Conservation (phyloP, 2,113 vertebrate genomes). For the Solea solea region DNA sequence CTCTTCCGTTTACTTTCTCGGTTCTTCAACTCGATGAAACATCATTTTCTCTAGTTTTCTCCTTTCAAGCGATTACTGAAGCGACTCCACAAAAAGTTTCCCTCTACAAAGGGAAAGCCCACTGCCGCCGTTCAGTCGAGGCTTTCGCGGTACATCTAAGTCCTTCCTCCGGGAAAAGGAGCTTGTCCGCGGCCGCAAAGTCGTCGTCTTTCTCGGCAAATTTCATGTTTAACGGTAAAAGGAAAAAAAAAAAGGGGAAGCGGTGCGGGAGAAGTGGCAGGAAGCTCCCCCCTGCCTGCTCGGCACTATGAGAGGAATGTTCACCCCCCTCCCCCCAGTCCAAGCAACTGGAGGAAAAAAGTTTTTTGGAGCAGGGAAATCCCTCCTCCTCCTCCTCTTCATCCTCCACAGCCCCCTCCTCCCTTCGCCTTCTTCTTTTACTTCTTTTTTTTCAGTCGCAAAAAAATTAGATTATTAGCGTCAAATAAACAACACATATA, state of each 20-base stretch:
- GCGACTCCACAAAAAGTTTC: neutral
- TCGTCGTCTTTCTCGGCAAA: neutral
- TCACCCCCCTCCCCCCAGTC: slow-evolving; percentile 23
- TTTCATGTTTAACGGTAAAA: slow-evolving; percentile 19
- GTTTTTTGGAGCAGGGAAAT: slow-evolving; percentile 20
- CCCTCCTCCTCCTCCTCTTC: slow-evolving; percentile 29
- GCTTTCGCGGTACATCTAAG: neutral
- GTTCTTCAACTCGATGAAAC: neutral
- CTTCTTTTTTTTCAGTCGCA: too few species aligned
- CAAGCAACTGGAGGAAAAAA: slow-evolving; percentile 34
- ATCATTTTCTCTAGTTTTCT: neutral
- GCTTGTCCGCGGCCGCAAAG: neutral
- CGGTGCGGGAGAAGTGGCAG: slow-evolving; percentile 21
- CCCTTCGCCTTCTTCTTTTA: neutral
- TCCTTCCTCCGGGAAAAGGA: neutral
- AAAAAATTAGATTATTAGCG: too few species aligned
- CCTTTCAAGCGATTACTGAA: neutral
- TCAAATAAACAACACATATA: too few species aligned
- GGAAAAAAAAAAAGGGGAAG: slow-evolving; percentile 8
- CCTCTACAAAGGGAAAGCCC: neutral
- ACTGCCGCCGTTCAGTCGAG: neutral
- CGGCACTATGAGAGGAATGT: slow-evolving; percentile 55
- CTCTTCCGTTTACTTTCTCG: neutral
- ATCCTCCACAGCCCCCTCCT: neutral
- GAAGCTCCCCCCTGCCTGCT: slow-evolving; percentile 35